A percentile compares a stretch with the other conserved stretches of the same genome.
phyloP scores from a whole-genome alignment of 92 coral and sea anemone genomes.

The Paramuricea clavata region DNA sequence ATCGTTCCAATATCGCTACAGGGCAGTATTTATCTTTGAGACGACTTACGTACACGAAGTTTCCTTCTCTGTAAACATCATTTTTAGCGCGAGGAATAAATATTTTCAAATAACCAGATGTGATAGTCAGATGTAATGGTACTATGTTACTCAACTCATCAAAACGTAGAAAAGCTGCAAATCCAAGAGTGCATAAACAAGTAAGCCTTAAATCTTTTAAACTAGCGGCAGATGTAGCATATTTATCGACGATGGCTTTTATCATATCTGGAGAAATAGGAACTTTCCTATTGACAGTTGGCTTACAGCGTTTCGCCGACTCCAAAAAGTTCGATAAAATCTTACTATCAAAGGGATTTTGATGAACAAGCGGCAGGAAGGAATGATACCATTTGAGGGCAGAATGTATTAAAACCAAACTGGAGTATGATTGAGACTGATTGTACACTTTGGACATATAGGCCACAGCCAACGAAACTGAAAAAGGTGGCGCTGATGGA shows the following conservation, averaged over 20 bases:
- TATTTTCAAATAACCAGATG: background rate
- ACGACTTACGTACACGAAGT: slow-evolving; percentile 53
- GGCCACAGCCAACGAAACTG: slow-evolving; percentile 19
- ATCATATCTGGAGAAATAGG: slow-evolving; percentile 51
- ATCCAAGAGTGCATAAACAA: slow-evolving; percentile 41
- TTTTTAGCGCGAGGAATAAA: slow-evolving; percentile 46
- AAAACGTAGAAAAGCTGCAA: slow-evolving; percentile 48
- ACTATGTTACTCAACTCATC: slow-evolving; percentile 16
- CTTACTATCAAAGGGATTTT: slow-evolving; percentile 46
- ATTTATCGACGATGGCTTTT: slow-evolving; percentile 40
- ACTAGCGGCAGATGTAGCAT: background rate
- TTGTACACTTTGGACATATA: slow-evolving; percentile 40
- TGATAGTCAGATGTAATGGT: background rate
- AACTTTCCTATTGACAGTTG: slow-evolving; percentile 42
- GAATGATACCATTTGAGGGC: slow-evolving; percentile 49
- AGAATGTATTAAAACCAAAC: slow-evolving; percentile 32
- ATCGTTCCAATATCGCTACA: slow-evolving; percentile 51
- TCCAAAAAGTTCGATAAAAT: slow-evolving; percentile 43
- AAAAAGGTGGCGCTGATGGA: background rate
- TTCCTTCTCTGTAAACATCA: slow-evolving; percentile 28
- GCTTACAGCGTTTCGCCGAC: slow-evolving; percentile 47
- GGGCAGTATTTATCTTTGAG: slow-evolving; percentile 60
- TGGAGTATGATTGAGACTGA: slow-evolving; percentile 34
- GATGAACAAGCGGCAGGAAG: slow-evolving; percentile 5
- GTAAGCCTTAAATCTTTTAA: slow-evolving; percentile 49